These are phyloP conservation scores for Mantis religiosa DNA, from an alignment of 2,888 invertebrate species.

Conservation along the genomic window DNA sequence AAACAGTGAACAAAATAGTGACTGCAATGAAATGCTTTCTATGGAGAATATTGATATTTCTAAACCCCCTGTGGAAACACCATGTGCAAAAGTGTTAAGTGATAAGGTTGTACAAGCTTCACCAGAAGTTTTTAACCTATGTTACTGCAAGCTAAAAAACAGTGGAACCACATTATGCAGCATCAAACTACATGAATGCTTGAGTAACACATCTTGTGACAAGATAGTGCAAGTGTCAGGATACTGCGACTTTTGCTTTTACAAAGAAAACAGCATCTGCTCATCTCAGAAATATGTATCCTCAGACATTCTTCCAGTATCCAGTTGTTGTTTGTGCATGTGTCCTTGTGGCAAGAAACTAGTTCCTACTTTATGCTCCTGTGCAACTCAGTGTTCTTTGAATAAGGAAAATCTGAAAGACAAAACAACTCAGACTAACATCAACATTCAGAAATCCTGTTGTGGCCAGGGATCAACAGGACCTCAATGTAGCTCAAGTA, in stretches of 20 bases:
- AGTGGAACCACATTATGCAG: not conserved
- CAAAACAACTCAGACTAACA: not conserved
- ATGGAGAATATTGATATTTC: not conserved
- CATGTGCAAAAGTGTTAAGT: not conserved
- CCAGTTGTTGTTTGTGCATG: not conserved
- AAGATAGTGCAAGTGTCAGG: not conserved
- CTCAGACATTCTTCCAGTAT: not conserved
- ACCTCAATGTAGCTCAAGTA: not conserved
- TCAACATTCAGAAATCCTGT: not conserved
- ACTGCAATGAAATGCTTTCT: not conserved
- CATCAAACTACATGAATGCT: not conserved
- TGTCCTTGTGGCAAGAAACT: not conserved
- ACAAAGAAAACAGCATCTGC: not conserved
- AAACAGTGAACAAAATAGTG: slow-evolving; percentile 2
- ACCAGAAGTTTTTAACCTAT: not conserved
- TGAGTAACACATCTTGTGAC: not conserved
- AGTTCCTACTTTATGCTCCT: not conserved
- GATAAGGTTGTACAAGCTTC: not conserved
- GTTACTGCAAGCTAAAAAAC: not conserved
- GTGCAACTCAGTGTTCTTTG: not conserved
- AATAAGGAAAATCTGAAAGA: not conserved
- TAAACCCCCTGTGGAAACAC: not conserved
- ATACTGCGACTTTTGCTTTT: not conserved
- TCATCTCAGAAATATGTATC: not conserved
- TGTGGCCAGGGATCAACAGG: not conserved